Base-by-base conservation (phyloP, 2,888 invertebrate species). In the Athrips mouffetella region DNA sequence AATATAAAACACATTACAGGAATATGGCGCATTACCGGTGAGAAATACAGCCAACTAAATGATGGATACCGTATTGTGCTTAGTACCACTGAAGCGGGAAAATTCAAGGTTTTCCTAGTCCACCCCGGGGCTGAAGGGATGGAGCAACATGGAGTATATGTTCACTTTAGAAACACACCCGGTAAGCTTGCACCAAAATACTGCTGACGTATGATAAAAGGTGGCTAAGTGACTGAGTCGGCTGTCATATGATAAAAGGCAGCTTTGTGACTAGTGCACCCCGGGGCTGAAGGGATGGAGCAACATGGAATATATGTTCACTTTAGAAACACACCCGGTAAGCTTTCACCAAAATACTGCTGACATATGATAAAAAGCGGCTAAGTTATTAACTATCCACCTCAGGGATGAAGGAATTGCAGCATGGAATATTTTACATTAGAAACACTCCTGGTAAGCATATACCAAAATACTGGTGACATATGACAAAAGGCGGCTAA, bases 201-300 rank as follows among this genome's bases (percentile, higher is more conserved):
- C n/a, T n/a, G n/a, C n/a, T n/a, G n/a, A n/a, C n/a, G n/a, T n/a
- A n/a, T n/a, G n/a, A n/a, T n/a, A n/a, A n/a, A n/a, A n/a, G n/a
- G n/a, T n/a, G n/a, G n/a, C n/a, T n/a, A n/a, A n/a, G n/a, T n/a
- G n/a, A n/a, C n/a, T n/a, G n/a, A n/a, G n/a, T n/a, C n/a, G n/a
- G n/a, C n/a, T n/a, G n/a, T n/a, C n/a, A n/a, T n/a, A n/a, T n/a
- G n/a, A n/a, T n/a, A n/a, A n/a, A n/a, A n/a, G n/a, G n/a, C n/a
- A n/a, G n/a, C n/a, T n/a, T n/a, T n/a, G n/a, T n/a, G n/a, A n/a
- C 73, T 89, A 0, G 65, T 89, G 0, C 80, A 82, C 13, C 87
- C 87, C 0, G 55, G 58, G 0, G 73, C 77, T 0, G 46, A 51
- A 0, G 84, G 85, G 0, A 56, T 85, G 2, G 55, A 4, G 0